Evolutionary conservation across 1,140 invertebrate species (phyloP), one percentile per base, ranked within the genome.

Genomic region (Pissodes strobi): DNA sequence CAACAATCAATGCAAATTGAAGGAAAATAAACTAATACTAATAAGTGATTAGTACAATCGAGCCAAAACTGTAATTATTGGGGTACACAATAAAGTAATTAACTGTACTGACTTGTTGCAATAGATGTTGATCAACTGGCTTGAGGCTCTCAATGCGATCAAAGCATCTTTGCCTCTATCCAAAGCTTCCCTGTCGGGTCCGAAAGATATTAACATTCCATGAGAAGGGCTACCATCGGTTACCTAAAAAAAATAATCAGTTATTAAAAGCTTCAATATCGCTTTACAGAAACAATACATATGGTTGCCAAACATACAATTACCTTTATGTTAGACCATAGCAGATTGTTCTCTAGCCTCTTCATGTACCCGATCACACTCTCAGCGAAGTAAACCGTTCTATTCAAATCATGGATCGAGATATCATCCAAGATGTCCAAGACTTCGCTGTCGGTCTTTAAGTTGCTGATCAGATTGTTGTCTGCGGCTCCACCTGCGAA

Each of bases 91-190:
- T 27, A 30, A 48, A 4, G 3, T 9, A 9, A 9, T 27, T 27
- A 3, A 9, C 3, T 27, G 25, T 18, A 63, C 53, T 66, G 76
- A 85, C 84, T 78, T 82, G 51, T 74, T 70, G 67, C 84, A 86
- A 60, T 78, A 75, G 25, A 75, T 75, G 43, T 83, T 78, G 0
- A 78, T 64, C 1, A 89, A 72, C 74, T 86, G 83, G 43, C 82
- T 80, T 0, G 86, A 86, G 12, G 87, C 86, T 71, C 85, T 87
- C 0, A 81, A 79, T 0, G 85, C 83, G 13, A 84, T 79, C 59
- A 85, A 76, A 0, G 86, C 87, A 37, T 84, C 82, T 51, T 81
- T 79, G n/a, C 84, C 83, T 67, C 84, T 82, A 21, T 82, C 75
- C 70, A 87, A 79, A 23, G 86, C 86, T 55, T 84, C 82, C 2